These are phyloP conservation scores for Arbacia lixula DNA, from an alignment of 53 echinoderm and acorn worm genomes.

Conservation along the genomic window DNA sequence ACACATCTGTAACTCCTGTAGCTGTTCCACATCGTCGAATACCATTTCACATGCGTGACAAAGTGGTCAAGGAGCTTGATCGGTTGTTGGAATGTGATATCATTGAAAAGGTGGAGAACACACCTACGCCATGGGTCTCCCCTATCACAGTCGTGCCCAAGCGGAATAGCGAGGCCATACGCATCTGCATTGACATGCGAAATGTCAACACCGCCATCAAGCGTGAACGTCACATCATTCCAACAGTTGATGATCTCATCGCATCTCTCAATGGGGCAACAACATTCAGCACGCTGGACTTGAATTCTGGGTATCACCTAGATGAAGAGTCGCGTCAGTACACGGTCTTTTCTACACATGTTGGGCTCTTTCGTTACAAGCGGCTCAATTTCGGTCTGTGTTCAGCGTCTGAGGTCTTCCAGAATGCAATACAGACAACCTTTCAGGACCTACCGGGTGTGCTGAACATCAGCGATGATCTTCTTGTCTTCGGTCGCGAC, in stretches of 20 bases:
- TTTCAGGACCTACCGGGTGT: slow-evolving; percentile 31
- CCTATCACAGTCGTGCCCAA: slow-evolving; percentile 67
- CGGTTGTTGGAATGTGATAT: slow-evolving; percentile 48
- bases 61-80: slow-evolving; percentile 63
- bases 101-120: slow-evolving; percentile 54
- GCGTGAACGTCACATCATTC: slow-evolving; percentile 67
- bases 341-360: slow-evolving; percentile 62
- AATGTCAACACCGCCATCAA: slow-evolving; percentile 56
- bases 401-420: slow-evolving; percentile 53
- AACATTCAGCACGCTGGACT: slow-evolving; percentile 67
- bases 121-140: slow-evolving; percentile 65
- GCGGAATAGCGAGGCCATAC: slow-evolving; percentile 37
- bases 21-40: slow-evolving; percentile 61
- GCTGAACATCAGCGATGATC: slow-evolving; percentile 49
- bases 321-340: slow-evolving; percentile 51
- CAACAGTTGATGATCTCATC: slow-evolving; percentile 66
- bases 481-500: not conserved
- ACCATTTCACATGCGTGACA: slow-evolving; percentile 65
- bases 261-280: slow-evolving; percentile 55
- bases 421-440: slow-evolving; percentile 38
- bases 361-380: too few species aligned
- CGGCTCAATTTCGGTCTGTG: slow-evolving; percentile 57
- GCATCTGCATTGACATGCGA: slow-evolving; percentile 56
- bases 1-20: slow-evolving; percentile 50
- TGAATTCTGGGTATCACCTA: slow-evolving; percentile 66